phyloP scores from a whole-genome alignment of 2,113 vertebrate species.

The Anthoscopus minutus region DNA sequence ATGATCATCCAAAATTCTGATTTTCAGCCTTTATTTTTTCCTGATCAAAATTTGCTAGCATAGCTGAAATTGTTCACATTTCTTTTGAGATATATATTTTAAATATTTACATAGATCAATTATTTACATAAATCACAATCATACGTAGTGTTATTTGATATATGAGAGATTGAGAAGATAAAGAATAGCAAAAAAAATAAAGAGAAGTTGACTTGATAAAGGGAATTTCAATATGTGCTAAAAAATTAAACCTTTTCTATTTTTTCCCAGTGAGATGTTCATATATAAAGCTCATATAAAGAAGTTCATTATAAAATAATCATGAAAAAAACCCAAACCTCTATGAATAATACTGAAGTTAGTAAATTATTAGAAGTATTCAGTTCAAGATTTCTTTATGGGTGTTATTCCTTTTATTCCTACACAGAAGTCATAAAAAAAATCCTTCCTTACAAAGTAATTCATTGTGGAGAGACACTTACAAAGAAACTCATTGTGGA shows the following conservation, averaged over 20 bases:
- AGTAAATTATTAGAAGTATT: neutral
- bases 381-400: neutral
- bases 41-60: neutral
- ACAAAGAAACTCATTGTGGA: neutral
- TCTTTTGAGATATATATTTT: neutral
- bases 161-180: neutral
- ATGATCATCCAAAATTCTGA: neutral
- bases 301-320: neutral
- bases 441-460: neutral
- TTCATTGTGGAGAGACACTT: neutral
- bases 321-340: neutral
- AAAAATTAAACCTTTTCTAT: neutral
- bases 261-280: neutral
- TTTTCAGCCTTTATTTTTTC: neutral
- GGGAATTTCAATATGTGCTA: neutral
- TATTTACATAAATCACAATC: neutral
- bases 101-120: neutral
- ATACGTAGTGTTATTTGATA: neutral
- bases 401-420: neutral
- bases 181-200: neutral
- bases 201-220: neutral
- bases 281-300: neutral
- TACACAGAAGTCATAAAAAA: neutral
- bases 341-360: neutral
- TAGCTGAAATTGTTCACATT: neutral